Percentiles rank a stretch among this genome's conserved stretches.
Conservation (phyloP, 2,797 vertebrate species). For the Eulemur rubriventer region DNA sequence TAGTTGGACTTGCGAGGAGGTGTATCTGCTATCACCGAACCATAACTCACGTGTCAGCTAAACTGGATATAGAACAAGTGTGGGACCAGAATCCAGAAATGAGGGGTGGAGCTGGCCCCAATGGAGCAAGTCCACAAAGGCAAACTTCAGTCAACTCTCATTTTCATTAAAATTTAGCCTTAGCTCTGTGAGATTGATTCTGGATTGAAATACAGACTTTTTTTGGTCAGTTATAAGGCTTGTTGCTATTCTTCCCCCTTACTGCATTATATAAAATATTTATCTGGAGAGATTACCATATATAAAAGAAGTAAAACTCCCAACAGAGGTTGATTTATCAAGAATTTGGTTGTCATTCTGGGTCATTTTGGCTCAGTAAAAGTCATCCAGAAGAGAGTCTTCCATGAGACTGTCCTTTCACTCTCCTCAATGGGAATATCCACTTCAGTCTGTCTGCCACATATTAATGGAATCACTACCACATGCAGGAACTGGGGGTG, state of each 20-base stretch:
- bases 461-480: neutral
- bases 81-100: neutral
- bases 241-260: neutral
- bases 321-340: neutral
- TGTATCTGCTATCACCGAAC: neutral
- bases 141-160: neutral
- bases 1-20: neutral
- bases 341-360: neutral
- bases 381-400: neutral
- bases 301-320: neutral
- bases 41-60: neutral
- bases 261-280: neutral
- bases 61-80: neutral
- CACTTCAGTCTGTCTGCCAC: neutral
- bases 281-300: neutral
- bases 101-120: neutral
- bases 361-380: neutral
- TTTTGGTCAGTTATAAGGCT: neutral
- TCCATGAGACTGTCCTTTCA: neutral
- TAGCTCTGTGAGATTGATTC: neutral
- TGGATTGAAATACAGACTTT: neutral
- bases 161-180: neutral
- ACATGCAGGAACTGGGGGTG: neutral
- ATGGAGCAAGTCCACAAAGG: neutral
- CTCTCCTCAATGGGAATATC: neutral